These are phyloP conservation scores for Gymnarchus niloticus DNA, from an alignment of 2,113 vertebrate genomes.

Conservation along the genomic window DNA sequence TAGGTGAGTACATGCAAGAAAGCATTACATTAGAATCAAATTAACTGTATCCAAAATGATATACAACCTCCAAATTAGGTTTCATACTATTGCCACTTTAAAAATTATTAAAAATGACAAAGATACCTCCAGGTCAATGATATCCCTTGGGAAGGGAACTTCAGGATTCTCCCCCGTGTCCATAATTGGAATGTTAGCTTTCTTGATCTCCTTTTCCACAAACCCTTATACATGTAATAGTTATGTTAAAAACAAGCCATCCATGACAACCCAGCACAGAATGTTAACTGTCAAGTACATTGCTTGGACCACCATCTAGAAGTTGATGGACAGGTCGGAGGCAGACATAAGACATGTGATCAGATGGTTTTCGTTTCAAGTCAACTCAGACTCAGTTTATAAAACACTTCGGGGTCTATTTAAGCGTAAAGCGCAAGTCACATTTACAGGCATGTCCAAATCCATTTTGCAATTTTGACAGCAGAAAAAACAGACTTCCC, in stretches of 20 bases:
- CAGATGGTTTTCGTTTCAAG: background rate
- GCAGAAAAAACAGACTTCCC: no score
- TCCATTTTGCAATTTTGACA: no score
- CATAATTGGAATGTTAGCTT: slow-evolving; percentile 81
- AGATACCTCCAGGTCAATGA: slow-evolving; percentile 96
- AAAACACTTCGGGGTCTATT: no score
- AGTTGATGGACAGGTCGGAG: background rate
- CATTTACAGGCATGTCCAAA: no score
- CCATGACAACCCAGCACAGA: background rate
- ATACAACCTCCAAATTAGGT: background rate
- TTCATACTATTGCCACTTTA: background rate
- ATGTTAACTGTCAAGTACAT: background rate
- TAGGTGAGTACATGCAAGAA: background rate
- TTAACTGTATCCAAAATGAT: background rate
- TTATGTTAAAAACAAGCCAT: background rate
- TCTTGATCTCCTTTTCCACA: slow-evolving; percentile 97
- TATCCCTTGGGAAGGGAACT: slow-evolving; percentile 93
- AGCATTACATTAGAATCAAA: background rate
- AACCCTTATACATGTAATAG: slow-evolving; percentile 67
- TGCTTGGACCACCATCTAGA: background rate
- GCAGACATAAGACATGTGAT: background rate
- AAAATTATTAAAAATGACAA: background rate
- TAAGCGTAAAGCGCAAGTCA: no score
- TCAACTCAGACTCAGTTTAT: background rate
- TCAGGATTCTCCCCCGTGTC: slow-evolving; percentile 97